Base-by-base conservation (phyloP, 2,888 invertebrate genomes). In the Clepsis dumicolana region DNA sequence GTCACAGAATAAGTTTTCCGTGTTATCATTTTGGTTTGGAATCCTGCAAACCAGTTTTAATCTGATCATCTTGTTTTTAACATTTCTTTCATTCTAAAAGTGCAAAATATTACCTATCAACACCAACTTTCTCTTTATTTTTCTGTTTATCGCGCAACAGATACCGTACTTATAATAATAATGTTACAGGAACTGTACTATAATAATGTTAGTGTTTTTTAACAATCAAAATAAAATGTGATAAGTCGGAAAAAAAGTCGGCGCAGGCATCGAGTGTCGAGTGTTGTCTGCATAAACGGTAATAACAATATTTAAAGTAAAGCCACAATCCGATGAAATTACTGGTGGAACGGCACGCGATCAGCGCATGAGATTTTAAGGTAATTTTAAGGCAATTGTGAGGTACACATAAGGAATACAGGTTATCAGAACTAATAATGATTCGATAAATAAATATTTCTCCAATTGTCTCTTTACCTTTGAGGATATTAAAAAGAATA, bases 241-340 rank as follows among this genome's bases (percentile, higher is more conserved):
- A 18, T 44, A 16, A 27, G 27, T 16, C 8, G 35, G 35, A 18
- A 52, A 59, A n/a, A 50, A 59, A 25, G 29, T 24, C 10, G 18
- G 24, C 16, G 59, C 60, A 18, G 50, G 35, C 29, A 16, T 48
- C 24, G 5, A 18, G 38, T 50, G 12, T 35, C 25, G 5, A 18
- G 38, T 50, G 12, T 35, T 18, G 50, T 50, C 35, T 14, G 16
- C 38, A 59, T 59, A 16, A 65, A 65, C 53, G 24, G 24, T 60
- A 65, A 65, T 53, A 60, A 53, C 53, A 44, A 66, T 54, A 53
- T 66, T 66, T 61, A 32, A 53, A 61, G 32, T 41, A 44, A 53
- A 61, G 32, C n/a, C 25, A 52, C 16, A 21, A 44, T 59, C 59
- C 50, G 52, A 44, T 25, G 44, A 66, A 48, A 61, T 54, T 32